Evolutionary conservation across 2,113 vertebrate genomes (phyloP).

Genomic region (Rousettus leschenaultii): DNA sequence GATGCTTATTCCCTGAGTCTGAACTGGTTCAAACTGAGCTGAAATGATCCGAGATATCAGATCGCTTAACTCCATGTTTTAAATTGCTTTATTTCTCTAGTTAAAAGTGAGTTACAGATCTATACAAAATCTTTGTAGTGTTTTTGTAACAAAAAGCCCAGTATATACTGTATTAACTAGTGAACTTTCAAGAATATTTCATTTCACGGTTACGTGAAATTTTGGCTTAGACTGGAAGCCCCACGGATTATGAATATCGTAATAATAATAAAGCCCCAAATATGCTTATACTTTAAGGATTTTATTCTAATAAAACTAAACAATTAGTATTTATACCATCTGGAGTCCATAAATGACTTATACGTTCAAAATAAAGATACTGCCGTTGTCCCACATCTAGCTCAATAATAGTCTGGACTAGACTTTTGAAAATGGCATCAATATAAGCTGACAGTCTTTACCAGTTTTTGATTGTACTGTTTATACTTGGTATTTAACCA

Average conservation of each 20-base stretch:
- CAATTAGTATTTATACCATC: neutral
- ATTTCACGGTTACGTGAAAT: neutral
- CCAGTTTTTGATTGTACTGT: neutral
- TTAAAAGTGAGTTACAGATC: constrained; percentile 17
- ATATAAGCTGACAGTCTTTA: neutral
- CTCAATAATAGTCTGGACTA: neutral
- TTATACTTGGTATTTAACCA: neutral
- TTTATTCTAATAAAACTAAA: neutral
- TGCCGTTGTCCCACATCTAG: neutral
- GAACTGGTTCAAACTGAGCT: constrained; percentile 41
- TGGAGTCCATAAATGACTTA: neutral
- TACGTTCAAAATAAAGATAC: neutral
- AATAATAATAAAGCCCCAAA: neutral
- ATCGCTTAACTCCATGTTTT: constrained; percentile 16
- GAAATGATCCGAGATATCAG: constrained; percentile 43
- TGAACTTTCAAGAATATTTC: constrained; percentile 20
- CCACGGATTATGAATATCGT: neutral
- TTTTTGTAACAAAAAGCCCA: neutral
- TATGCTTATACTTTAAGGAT: neutral
- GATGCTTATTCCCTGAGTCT: constrained; percentile 22
- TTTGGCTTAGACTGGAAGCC: neutral
- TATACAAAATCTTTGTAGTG: neutral
- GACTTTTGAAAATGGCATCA: neutral
- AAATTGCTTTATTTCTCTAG: constrained; percentile 39
- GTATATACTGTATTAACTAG: neutral